Conservation (phyloP, 2,888 invertebrate species). For the Mylabris sibirica region DNA sequence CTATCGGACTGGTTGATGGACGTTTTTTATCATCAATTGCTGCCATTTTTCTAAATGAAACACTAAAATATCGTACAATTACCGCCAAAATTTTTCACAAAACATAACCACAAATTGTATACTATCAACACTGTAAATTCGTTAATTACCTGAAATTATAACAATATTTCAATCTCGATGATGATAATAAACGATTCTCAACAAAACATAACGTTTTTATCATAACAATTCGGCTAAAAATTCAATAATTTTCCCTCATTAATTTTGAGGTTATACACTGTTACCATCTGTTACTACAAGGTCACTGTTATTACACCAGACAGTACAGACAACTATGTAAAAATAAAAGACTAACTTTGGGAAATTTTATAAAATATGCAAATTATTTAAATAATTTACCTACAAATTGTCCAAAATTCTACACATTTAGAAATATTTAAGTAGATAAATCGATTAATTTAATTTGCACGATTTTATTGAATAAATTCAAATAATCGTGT, state of each 20-base stretch:
- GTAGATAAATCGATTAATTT: not conserved
- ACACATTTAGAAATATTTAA: not conserved
- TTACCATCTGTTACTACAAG: too few species aligned
- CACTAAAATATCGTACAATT: too few species aligned
- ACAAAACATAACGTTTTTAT: slow-evolving; percentile 27
- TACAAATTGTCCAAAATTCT: not conserved
- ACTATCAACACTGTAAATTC: not conserved
- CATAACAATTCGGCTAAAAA: too few species aligned
- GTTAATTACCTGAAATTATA: slow-evolving; percentile 42
- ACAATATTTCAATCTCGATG: slow-evolving; percentile 34
- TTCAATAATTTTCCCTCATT: too few species aligned
- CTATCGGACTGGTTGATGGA: slow-evolving; percentile 42
- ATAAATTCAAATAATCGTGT: too few species aligned
- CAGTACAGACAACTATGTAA: not conserved
- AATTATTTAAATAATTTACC: too few species aligned
- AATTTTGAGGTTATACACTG: not conserved
- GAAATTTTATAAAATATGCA: too few species aligned
- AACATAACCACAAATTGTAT: slow-evolving; percentile 15
- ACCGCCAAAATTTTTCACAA: not conserved
- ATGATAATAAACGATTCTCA: slow-evolving; percentile 23
- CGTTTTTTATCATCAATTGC: slow-evolving; percentile 44
- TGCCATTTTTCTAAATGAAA: slow-evolving; percentile 46
- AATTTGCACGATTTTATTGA: too few species aligned
- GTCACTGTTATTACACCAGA: not conserved
- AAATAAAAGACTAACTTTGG: not conserved